Conservation (phyloP, 2,888 invertebrate species). For the Amorpha juglandis region DNA sequence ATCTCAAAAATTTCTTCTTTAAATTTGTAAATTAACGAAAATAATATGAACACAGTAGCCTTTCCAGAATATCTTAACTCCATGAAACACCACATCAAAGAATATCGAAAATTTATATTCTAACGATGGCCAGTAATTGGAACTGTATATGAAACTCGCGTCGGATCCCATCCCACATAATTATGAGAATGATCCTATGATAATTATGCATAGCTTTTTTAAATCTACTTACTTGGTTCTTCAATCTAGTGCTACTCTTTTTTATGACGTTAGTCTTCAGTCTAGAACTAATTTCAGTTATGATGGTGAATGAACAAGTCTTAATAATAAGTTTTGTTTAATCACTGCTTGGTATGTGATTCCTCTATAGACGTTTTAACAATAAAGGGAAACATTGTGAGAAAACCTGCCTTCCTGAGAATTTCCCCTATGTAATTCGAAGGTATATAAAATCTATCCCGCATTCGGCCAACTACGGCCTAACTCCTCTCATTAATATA, state of each 20-base stretch:
- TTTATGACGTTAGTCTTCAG: background rate
- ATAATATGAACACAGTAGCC: conserved; percentile 12
- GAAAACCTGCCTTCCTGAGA: too few species aligned
- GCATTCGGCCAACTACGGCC: too few species aligned
- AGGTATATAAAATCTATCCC: too few species aligned
- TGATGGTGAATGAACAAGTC: too few species aligned
- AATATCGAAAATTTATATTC: conserved; percentile 64
- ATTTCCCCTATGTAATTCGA: too few species aligned
- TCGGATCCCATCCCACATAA: conserved; percentile 42
- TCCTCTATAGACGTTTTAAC: too few species aligned
- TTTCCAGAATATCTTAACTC: conserved; percentile 42
- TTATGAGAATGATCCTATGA: conserved; percentile 35
- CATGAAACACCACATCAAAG: conserved; percentile 52
- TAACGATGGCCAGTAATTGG: conserved; percentile 64
- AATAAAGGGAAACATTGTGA: too few species aligned
- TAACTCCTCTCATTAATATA: too few species aligned
- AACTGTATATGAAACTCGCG: conserved; percentile 52
- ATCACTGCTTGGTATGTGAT: too few species aligned
- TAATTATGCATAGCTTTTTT: conserved; percentile 12
- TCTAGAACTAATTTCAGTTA: background rate
- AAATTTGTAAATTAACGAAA: background rate
- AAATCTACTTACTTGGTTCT: background rate
- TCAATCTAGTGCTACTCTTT: background rate
- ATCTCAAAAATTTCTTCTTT: background rate
- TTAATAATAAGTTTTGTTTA: too few species aligned